Percentiles rank a stretch among this genome's conserved stretches.
Evolutionary conservation across 2,113 vertebrate genomes (phyloP).

Genomic region (crab-eating macaque (Macaca fascicularis)): T2T-MFA8v1.1 NC_088378.1:153899501-153900000

Average conservation of each 20-base stretch:
- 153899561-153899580: conserved; percentile 40
- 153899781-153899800: background rate
- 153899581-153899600: conserved; percentile 72
- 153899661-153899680: conserved; percentile 65
- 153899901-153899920: conserved; percentile 18
- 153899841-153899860: background rate
- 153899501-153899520: conserved; percentile 64
- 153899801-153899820: conserved; percentile 60
- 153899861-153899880: background rate
- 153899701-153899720: conserved; percentile 75
- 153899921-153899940: background rate
- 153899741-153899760: conserved; percentile 65
- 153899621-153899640: conserved; percentile 60
- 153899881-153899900: background rate
- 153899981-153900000: background rate
- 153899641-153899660: conserved; percentile 65
- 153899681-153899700: conserved; percentile 75
- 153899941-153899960: background rate
- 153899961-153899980: background rate
- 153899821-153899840: background rate
- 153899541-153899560: conserved; percentile 25
- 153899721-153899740: conserved; percentile 64
- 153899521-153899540: conserved; percentile 42
- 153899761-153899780: conserved; percentile 2
- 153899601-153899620: conserved; percentile 26